Conservation (phyloP, 2,113 vertebrate species). For the Semnornis frantzii region DNA sequence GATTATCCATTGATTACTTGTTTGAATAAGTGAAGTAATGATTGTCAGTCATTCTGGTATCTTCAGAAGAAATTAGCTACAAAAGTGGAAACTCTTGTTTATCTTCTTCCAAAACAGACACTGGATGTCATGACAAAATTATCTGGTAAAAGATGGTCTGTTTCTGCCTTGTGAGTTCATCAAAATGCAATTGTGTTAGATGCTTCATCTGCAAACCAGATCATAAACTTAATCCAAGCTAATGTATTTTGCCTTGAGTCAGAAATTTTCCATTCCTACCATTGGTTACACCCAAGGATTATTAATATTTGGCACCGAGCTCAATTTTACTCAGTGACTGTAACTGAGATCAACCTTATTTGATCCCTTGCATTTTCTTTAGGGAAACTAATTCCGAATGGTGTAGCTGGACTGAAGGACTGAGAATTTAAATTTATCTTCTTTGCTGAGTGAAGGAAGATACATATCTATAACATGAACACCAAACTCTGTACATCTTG, state of each 20-base stretch:
- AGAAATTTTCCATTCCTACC: slow-evolving; percentile 22
- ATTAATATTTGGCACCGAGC: slow-evolving; percentile 50
- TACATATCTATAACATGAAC: slow-evolving; percentile 36
- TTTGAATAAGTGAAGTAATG: not conserved
- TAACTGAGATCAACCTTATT: slow-evolving; percentile 39
- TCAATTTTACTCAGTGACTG: slow-evolving; percentile 41
- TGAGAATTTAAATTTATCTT: slow-evolving; percentile 46
- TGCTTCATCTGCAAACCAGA: not conserved
- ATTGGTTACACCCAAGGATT: slow-evolving; percentile 27
- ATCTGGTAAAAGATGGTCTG: not conserved
- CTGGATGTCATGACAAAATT: not conserved
- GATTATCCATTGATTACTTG: not conserved
- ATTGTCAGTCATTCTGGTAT: not conserved
- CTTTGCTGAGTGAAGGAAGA: not conserved
- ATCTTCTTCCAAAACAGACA: not conserved
- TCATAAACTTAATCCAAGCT: slow-evolving; percentile 3
- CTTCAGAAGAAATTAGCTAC: not conserved
- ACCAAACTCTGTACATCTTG: not conserved
- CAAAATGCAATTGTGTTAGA: not conserved
- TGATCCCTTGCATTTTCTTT: slow-evolving; percentile 44
- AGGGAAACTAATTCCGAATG: slow-evolving; percentile 58
- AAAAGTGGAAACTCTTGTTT: not conserved
- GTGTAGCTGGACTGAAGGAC: slow-evolving; percentile 33
- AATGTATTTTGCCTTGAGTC: not conserved
- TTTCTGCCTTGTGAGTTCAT: not conserved